phyloP scores from a whole-genome alignment of 2,888 invertebrate genomes.

The Salticus scenicus region DNA sequence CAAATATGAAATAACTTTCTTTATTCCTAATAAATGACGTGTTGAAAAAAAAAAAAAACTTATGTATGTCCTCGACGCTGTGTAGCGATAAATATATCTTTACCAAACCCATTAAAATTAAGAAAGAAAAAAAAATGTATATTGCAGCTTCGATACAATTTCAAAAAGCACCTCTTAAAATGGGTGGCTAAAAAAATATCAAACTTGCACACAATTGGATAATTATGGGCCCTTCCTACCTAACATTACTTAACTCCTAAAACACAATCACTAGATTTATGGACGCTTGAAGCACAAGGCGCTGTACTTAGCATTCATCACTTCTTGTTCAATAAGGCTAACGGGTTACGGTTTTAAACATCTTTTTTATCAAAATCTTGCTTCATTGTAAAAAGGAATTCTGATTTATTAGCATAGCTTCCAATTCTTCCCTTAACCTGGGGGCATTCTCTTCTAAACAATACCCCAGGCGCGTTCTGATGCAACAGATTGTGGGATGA shows the following conservation, averaged over 20 bases:
- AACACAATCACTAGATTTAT: slow-evolving; percentile 12
- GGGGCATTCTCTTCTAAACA: slow-evolving; percentile 12
- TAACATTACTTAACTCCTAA: not conserved
- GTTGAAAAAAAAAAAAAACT: not conserved
- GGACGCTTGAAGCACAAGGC: not conserved
- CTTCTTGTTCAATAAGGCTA: not conserved
- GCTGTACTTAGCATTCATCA: not conserved
- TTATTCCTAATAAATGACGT: not conserved
- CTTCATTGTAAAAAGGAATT: slow-evolving; percentile 1
- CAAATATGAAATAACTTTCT: not conserved
- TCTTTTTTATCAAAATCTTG: not conserved
- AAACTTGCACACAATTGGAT: not conserved
- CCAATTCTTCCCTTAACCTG: slow-evolving; percentile 23
- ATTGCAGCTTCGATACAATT: not conserved
- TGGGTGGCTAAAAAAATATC: not conserved
- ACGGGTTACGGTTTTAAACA: slow-evolving; percentile 15
- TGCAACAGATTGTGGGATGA: slow-evolving; percentile 51
- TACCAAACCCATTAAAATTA: not conserved
- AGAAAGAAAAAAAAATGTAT: not conserved
- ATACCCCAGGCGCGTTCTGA: slow-evolving; percentile 21
- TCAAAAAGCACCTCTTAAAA: not conserved
- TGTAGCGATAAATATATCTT: not conserved
- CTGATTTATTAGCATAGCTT: slow-evolving; percentile 48
- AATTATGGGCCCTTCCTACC: slow-evolving; percentile 9
- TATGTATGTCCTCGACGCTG: not conserved